Conservation (phyloP, 2,113 vertebrate species). For the Butorides virescens region DNA sequence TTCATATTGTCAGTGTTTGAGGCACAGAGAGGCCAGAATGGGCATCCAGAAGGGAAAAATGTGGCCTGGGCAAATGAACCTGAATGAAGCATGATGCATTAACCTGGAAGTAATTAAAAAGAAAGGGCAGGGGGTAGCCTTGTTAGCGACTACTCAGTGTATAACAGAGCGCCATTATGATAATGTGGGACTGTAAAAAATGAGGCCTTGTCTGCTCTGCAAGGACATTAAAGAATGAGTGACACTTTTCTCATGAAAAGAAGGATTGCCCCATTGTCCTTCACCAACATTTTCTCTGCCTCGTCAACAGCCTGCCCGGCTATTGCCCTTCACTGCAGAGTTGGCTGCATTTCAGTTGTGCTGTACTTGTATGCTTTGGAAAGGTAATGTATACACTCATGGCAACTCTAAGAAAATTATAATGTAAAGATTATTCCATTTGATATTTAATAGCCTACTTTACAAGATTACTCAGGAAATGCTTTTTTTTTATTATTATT, state of each 20-base stretch:
- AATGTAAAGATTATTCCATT: neutral
- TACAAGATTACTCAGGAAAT: neutral
- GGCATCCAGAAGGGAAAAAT: neutral
- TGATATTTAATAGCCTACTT: neutral
- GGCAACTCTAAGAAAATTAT: neutral
- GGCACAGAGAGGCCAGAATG: neutral
- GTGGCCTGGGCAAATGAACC: neutral
- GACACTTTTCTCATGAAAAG: conserved; percentile 13
- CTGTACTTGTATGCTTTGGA: neutral
- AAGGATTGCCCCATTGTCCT: conserved; percentile 31
- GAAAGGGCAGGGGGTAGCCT: conserved; percentile 26
- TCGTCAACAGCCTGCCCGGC: neutral
- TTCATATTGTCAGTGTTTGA: conserved; percentile 33
- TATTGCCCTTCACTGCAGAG: neutral
- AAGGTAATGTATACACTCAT: neutral
- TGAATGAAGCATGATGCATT: neutral
- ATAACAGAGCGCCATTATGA: conserved; percentile 27
- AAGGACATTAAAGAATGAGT: conserved; percentile 25
- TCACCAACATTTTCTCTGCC: conserved; percentile 11
- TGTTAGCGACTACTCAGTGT: neutral
- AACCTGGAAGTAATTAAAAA: conserved; percentile 63
- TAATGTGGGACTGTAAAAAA: conserved; percentile 31
- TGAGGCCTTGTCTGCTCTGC: conserved; percentile 12
- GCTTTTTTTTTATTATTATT: neutral
- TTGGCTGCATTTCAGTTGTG: neutral